Base-by-base conservation (phyloP, 2,113 vertebrate species). In the Actenoides hombroni region DNA sequence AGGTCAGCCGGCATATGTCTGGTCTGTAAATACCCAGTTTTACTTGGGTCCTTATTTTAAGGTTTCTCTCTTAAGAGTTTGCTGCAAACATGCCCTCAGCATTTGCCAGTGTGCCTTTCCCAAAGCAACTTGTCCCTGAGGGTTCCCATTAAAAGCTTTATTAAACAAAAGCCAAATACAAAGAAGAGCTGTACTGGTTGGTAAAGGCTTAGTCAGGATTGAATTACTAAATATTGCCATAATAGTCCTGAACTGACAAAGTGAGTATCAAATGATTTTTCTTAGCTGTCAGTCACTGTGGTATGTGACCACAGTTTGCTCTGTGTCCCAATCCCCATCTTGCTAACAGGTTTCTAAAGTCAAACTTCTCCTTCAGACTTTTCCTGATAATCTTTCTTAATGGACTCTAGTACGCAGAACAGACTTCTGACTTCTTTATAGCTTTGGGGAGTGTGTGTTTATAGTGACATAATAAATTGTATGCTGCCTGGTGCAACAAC, bases 1-100 rank as follows among this genome's bases (percentile, higher is more conserved):
- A 91, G 95, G 97, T 97, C 97, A 98, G 96, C 97, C 92, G 74
- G 97, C 97, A 97, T 97, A 97, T 98, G 98, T 98, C 98, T 98
- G 83, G 94, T 96, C 97, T 96, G 95, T 97, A 98, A 98, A 98
- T 98, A 97, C 96, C 97, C 94, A 49, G 94, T 97, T 97, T 98
- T 97, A 97, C 95, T 98, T 95, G 97, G 96, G 96, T 68, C 92
- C 97, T 97, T 97, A 97, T 98, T 98, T 98, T 98, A 98, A 97
- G 94, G 88, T 97, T 98, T 97, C 86, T 86, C 80, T 97, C 95
- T 90, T 81, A 96, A 97, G 96, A 89, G 76, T 90, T 94, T 91
- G 76, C 71, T 88, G 81, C 89, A 94, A 88, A 88, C 16, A 12
- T 51, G 31, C 46, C 69, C 92, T 68, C 61, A 64, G 48, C 51